phyloP scores from a whole-genome alignment of 2,113 vertebrate genomes.

The Pangasianodon hypophthalmus region DNA sequence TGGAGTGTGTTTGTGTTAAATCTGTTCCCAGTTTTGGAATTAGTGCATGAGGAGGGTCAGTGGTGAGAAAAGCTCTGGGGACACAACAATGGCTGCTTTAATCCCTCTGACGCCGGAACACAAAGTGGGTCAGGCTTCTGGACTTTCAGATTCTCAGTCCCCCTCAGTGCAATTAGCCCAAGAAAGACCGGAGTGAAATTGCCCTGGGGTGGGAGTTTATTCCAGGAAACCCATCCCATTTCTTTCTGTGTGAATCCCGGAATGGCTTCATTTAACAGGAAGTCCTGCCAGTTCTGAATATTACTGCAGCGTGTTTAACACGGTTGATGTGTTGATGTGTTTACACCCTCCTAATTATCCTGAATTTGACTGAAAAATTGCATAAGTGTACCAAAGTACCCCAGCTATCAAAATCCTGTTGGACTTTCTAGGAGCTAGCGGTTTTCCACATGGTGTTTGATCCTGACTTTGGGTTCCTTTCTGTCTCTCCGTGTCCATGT shows the following conservation, averaged over 20 bases:
- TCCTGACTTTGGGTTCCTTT: not conserved
- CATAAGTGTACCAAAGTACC: not conserved
- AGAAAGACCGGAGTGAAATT: not conserved
- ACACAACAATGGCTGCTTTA: not conserved
- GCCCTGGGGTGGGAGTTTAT: not conserved
- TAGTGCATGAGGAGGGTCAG: not conserved
- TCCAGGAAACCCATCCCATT: not conserved
- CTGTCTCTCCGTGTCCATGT: not conserved
- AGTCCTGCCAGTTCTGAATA: not conserved
- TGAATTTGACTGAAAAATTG: not conserved
- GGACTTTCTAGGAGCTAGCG: not conserved
- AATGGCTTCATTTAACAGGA: not conserved
- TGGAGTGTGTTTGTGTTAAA: not conserved
- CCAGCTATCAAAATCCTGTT: not conserved
- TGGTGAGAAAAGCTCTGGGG: not conserved
- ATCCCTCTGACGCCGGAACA: not conserved
- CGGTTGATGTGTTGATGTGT: not conserved
- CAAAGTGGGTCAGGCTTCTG: constrained; percentile 3
- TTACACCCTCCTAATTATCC: not conserved
- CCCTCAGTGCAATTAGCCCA: not conserved
- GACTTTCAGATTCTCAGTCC: not conserved
- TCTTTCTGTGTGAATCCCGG: not conserved
- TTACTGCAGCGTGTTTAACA: not conserved
- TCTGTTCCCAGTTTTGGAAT: not conserved
- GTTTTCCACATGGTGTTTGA: not conserved